phyloP scores from a whole-genome alignment of 2,888 invertebrate species.

The Portevinia maculata region DNA sequence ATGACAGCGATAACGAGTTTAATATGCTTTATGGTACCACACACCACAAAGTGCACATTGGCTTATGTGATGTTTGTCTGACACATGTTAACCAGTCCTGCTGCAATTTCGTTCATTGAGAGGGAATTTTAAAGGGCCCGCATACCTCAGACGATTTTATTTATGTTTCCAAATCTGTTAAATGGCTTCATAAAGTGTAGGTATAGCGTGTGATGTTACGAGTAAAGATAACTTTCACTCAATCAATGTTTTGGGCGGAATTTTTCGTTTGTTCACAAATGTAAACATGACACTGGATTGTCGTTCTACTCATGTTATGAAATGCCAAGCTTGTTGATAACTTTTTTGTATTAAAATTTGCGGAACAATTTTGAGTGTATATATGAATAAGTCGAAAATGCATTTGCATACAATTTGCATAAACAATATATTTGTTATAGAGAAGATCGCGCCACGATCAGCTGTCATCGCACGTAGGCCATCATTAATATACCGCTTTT shows the following conservation, averaged over 20 bases:
- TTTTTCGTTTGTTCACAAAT: conserved; percentile 25
- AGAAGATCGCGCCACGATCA: conserved; percentile 11
- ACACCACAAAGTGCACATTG: conserved; percentile 16
- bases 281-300: conserved; percentile 30
- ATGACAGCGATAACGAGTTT: conserved; percentile 51
- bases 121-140: conserved; percentile 43
- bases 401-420: conserved; percentile 62
- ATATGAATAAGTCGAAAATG: conserved; percentile 23
- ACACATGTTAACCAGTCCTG: conserved; percentile 26
- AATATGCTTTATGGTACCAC: conserved; percentile 32
- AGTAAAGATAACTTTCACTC: conserved; percentile 60
- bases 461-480: conserved; percentile 61
- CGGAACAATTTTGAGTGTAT: conserved; percentile 17
- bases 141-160: conserved; percentile 20
- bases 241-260: conserved; percentile 10
- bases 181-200: conserved; percentile 58
- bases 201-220: conserved; percentile 15
- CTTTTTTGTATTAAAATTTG: conserved; percentile 41
- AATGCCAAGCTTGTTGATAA: conserved; percentile 27
- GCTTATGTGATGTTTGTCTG: conserved; percentile 50
- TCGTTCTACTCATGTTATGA: conserved; percentile 61
- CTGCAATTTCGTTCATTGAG: conserved; percentile 31
- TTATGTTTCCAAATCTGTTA: conserved; percentile 70
- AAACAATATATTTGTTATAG: conserved; percentile 20
- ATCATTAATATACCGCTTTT: conserved; percentile 32